Conservation (phyloP, 2,113 vertebrate genomes). For the Myocastor coypus region DNA sequence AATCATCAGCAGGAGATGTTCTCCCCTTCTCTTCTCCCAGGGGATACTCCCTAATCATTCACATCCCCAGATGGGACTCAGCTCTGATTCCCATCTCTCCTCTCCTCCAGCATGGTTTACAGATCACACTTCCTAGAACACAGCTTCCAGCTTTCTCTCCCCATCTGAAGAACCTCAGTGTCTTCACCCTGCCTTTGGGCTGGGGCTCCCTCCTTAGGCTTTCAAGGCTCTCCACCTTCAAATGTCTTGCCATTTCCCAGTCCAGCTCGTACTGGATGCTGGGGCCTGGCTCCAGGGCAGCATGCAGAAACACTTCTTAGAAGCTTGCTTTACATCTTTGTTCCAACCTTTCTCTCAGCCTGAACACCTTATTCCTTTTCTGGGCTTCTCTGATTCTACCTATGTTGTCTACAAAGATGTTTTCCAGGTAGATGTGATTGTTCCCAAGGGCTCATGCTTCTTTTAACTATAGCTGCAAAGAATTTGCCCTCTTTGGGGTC, state of each 20-base stretch:
- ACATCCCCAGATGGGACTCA: neutral
- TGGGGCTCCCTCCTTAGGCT: neutral
- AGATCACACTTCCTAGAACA: neutral
- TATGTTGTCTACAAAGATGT: neutral
- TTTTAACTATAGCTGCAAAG: neutral
- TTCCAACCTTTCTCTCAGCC: neutral
- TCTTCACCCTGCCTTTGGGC: neutral
- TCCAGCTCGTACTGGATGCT: neutral
- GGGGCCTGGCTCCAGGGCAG: neutral
- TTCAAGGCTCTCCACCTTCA: neutral
- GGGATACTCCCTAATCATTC: neutral
- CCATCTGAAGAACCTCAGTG: neutral
- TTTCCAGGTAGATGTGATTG: neutral
- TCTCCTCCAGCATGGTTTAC: neutral
- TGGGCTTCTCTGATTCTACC: neutral
- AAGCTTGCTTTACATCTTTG: neutral
- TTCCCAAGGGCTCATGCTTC: neutral
- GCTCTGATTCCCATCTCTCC: neutral
- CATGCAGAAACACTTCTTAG: neutral
- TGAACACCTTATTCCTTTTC: neutral
- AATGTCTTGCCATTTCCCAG: accelerated
- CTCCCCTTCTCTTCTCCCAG: neutral
- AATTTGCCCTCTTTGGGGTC: neutral
- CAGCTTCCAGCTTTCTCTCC: neutral
- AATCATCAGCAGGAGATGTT: neutral